phyloP scores from a whole-genome alignment of 1,140 invertebrate species.

The Temnothorax longispinosus region DNA sequence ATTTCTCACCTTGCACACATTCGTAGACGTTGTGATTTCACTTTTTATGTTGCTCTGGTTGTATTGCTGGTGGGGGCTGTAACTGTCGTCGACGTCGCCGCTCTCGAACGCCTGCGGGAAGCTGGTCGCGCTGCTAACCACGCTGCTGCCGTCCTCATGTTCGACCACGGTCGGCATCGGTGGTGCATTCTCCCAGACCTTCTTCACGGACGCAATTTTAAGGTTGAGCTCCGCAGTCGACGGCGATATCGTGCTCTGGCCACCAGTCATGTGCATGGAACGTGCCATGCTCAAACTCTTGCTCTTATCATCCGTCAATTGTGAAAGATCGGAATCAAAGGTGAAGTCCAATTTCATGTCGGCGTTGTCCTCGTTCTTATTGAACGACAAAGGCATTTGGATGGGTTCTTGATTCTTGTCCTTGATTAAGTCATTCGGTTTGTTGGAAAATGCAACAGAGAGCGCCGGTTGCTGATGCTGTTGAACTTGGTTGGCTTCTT shows the following conservation, averaged over 20 bases:
- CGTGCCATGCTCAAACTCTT: conserved; percentile 88
- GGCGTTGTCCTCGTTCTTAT: conserved; percentile 91
- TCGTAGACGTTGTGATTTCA: conserved; percentile 87
- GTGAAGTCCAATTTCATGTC: conserved; percentile 97
- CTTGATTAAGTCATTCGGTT: conserved; percentile 87
- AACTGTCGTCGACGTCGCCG: conserved; percentile 86
- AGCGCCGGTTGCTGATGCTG: conserved; percentile 82
- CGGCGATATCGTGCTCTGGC: conserved; percentile 88
- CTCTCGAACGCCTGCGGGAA: conserved; percentile 86
- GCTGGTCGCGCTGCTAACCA: conserved; percentile 85
- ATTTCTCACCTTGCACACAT: conserved; percentile 90
- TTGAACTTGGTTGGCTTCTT: conserved; percentile 79
- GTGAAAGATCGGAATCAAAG: conserved; percentile 92
- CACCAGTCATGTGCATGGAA: conserved; percentile 88
- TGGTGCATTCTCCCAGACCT: conserved; percentile 93
- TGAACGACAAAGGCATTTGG: conserved; percentile 87
- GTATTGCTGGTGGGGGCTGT: conserved; percentile 85
- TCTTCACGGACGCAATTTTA: conserved; percentile 97
- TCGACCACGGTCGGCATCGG: conserved; percentile 90
- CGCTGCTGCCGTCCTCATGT: conserved; percentile 86
- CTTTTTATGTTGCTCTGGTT: conserved; percentile 84
- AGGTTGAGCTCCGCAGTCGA: conserved; percentile 95
- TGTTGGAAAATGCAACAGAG: conserved; percentile 87
- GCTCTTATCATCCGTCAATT: conserved; percentile 92
- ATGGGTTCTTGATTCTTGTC: conserved; percentile 87